Conservation (phyloP, 2,888 invertebrate species). For the Trypoxylon attenuatum region DNA sequence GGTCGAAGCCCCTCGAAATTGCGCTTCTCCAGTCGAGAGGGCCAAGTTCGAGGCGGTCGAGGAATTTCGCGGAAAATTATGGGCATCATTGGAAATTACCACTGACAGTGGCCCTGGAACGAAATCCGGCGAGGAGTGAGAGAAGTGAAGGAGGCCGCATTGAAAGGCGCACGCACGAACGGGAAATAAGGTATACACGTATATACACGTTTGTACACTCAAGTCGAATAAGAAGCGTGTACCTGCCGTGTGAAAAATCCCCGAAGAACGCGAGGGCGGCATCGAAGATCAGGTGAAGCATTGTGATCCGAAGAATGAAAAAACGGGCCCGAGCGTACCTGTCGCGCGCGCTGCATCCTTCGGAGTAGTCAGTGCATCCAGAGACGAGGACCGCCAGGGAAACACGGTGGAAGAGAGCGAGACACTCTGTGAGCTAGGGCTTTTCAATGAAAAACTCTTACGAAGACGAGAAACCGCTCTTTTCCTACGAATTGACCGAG, state of each 20-base stretch:
- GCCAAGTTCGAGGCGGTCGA: not conserved
- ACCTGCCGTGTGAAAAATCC: slow-evolving; percentile 66
- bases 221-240: slow-evolving; percentile 30
- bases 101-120: not conserved
- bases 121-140: not conserved
- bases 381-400: slow-evolving; percentile 10
- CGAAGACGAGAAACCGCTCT: slow-evolving; percentile 40
- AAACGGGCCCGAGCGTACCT: slow-evolving; percentile 61
- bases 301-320: slow-evolving; percentile 65
- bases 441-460: slow-evolving; percentile 36
- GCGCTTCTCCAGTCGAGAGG: no score
- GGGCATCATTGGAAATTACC: not conserved
- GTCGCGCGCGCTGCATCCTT: slow-evolving; percentile 47
- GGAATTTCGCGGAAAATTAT: not conserved
- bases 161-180: not conserved
- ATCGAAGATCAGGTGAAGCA: slow-evolving; percentile 67
- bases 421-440: slow-evolving; percentile 7
- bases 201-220: slow-evolving; percentile 1
- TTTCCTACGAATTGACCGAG: slow-evolving; percentile 24
- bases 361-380: slow-evolving; percentile 43
- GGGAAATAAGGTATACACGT: no score
- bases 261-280: slow-evolving; percentile 68
- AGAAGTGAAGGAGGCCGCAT: not conserved
- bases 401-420: slow-evolving; percentile 2
- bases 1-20: no score